Conservation (phyloP, 2,888 invertebrate species). For the Ganaspis brasiliensis region DNA sequence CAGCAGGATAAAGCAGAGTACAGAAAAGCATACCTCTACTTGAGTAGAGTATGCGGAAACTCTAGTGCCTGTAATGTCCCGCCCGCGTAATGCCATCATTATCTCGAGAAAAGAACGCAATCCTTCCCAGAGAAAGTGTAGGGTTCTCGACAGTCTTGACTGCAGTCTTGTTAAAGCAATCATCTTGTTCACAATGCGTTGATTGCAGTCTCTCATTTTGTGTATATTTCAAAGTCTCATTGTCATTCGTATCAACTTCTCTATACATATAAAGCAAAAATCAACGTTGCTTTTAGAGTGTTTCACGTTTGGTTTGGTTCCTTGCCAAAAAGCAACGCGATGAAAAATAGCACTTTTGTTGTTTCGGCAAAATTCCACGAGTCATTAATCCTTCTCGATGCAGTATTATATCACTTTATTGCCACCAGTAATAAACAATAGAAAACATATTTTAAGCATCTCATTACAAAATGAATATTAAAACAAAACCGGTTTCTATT, state of each 20-base stretch:
- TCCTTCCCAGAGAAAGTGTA: slow-evolving; percentile 41
- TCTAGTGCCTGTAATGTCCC: slow-evolving; percentile 52
- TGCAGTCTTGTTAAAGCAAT: slow-evolving; percentile 55
- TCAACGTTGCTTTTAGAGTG: slow-evolving; percentile 21
- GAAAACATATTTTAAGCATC: neutral
- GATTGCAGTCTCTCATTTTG: slow-evolving; percentile 24
- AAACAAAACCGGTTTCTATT: too few relatives aligned
- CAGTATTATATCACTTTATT: slow-evolving; percentile 16
- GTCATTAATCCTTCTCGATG: slow-evolving; percentile 13
- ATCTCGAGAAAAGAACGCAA: slow-evolving; percentile 45
- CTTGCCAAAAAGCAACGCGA: neutral
- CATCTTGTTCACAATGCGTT: slow-evolving; percentile 22
- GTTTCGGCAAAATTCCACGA: neutral
- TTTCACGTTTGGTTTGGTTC: slow-evolving; percentile 25
- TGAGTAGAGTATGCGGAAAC: slow-evolving; percentile 28
- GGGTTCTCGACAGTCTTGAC: slow-evolving; percentile 51
- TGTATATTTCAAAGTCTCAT: too few relatives aligned
- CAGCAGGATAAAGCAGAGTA: slow-evolving; percentile 30
- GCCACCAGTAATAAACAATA: neutral
- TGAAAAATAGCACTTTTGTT: slow-evolving; percentile 2
- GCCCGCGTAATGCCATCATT: slow-evolving; percentile 55
- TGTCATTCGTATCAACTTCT: neutral
- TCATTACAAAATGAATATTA: neutral
- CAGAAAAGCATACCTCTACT: slow-evolving; percentile 2
- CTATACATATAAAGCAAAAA: neutral